Evolutionary conservation across 1,140 invertebrate genomes (phyloP).

Genomic region (Potamilus streckersoni): DNA sequence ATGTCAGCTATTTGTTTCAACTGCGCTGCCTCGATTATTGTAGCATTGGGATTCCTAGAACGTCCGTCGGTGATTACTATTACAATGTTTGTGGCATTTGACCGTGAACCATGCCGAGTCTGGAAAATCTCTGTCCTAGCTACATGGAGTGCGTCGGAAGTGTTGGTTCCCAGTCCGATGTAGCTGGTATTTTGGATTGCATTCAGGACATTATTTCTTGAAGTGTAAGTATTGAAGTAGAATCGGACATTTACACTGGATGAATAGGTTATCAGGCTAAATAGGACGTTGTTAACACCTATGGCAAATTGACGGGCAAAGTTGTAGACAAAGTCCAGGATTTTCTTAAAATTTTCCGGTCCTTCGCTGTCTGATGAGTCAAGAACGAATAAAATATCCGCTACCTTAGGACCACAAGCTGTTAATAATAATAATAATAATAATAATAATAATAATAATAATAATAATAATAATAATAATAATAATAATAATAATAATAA

Average conservation of each 20-base stretch:
- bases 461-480: too few relatives aligned
- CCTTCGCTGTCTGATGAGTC: constrained; percentile 40
- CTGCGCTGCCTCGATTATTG: constrained; percentile 13
- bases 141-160: constrained; percentile 1
- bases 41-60: constrained; percentile 14
- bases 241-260: constrained; percentile 17
- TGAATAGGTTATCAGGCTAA: constrained; percentile 35
- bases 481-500: too few relatives aligned
- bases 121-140: constrained; percentile 9
- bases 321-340: constrained; percentile 33
- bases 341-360: constrained; percentile 29
- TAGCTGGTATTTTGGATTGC: constrained; percentile 27
- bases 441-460: too few relatives aligned
- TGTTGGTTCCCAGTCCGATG: constrained; percentile 23
- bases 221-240: constrained; percentile 25
- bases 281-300: constrained; percentile 27
- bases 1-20: constrained; percentile 17
- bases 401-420: constrained; percentile 30
- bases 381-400: constrained; percentile 50
- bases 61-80: constrained; percentile 38
- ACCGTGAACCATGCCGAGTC: constrained; percentile 16
- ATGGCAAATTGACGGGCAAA: constrained; percentile 37
- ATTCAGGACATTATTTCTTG: constrained; percentile 8
- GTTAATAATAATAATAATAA: constrained; percentile 5
- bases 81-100: constrained; percentile 18